Percentiles rank a stretch among this genome's conserved stretches.
Conservation (phyloP, 2,888 invertebrate genomes). For the Melikaiella ostensackeni region DNA sequence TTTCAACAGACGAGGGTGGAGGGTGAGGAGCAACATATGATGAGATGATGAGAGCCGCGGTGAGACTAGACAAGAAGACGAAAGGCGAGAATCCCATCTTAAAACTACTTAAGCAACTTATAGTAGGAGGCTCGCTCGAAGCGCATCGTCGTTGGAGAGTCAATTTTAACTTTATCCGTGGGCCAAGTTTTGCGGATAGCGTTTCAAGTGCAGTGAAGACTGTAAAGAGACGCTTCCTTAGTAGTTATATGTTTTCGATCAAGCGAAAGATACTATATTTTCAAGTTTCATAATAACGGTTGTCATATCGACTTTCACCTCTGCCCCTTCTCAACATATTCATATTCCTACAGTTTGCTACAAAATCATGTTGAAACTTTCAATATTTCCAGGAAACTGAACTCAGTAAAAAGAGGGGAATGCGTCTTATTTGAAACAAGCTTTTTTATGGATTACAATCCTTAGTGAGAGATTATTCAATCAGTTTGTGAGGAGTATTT, state of each 20-base stretch:
- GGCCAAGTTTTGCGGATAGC: conserved; percentile 31
- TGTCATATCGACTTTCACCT: conserved; percentile 4
- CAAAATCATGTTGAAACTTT: background rate
- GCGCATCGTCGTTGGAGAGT: conserved; percentile 64
- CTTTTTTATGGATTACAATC: rapidly evolving
- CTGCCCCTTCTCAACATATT: background rate
- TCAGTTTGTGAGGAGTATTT: too few species aligned
- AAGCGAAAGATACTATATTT: conserved; percentile 18
- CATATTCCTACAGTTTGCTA: background rate
- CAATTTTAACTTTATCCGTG: conserved; percentile 71
- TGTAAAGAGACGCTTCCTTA: conserved; percentile 24
- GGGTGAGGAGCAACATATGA: conserved; percentile 2
- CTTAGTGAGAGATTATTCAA: background rate
- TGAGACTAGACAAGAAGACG: conserved; percentile 24
- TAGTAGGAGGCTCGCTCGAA: conserved; percentile 52
- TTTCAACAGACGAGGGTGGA: background rate
- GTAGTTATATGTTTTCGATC: conserved; percentile 28
- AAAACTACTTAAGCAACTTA: conserved; percentile 64
- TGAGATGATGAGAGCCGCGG: conserved; percentile 17
- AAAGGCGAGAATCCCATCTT: conserved; percentile 41
- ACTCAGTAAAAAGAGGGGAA: background rate
- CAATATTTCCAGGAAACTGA: conserved; percentile 2
- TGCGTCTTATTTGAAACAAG: background rate
- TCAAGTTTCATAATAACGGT: conserved; percentile 12
- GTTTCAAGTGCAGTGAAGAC: conserved; percentile 26